Percentiles rank a stretch among this genome's conserved stretches.
Evolutionary conservation across 2,888 invertebrate species (phyloP).

Genomic region (Fissipunctia ypsillon): DNA sequence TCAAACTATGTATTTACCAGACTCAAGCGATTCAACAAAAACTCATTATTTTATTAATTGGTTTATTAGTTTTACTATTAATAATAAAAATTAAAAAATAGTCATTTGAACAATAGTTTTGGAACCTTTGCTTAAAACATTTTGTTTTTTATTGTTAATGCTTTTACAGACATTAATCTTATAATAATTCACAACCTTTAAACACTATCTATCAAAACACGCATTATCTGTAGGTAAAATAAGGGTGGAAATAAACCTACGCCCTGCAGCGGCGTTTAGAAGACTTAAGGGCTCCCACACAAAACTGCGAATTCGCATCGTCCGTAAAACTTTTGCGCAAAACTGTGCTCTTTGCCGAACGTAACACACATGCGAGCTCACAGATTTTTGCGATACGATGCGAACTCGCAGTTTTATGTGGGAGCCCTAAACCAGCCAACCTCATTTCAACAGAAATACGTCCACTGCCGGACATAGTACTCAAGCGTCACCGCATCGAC

Average conservation of each 20-base stretch:
- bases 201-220: background rate
- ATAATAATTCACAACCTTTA: too few species aligned
- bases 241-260: background rate
- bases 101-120: background rate
- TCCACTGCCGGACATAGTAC: background rate
- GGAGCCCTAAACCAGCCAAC: background rate
- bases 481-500: background rate
- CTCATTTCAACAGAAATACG: background rate
- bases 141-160: background rate
- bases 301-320: too few species aligned
- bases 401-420: too few species aligned
- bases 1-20: background rate
- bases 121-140: background rate
- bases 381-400: too few species aligned
- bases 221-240: background rate
- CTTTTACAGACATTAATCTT: background rate
- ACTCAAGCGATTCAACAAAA: background rate
- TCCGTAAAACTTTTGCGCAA: too few species aligned
- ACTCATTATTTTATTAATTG: background rate
- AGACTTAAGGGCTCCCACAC: too few species aligned
- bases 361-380: too few species aligned
- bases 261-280: background rate
- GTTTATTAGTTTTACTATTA: conserved; percentile 6
- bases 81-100: too few species aligned
- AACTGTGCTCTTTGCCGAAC: too few species aligned